Base-by-base conservation (phyloP, 37 sponge, comb jelly and placozoan species). In the Corticium candelabrum region DNA sequence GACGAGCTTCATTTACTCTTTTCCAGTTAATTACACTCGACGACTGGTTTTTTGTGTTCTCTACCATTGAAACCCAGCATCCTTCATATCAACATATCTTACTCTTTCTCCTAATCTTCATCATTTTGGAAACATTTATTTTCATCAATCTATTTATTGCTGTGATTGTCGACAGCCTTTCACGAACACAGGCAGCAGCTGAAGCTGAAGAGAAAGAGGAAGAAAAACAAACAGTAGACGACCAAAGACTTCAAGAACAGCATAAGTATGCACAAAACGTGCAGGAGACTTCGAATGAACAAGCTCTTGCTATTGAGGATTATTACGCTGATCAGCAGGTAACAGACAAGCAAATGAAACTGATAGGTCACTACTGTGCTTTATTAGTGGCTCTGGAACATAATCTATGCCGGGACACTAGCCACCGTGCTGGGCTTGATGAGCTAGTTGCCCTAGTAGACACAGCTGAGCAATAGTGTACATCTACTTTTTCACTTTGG, bases 11-110 rank as follows among this genome's bases (percentile, higher is more conserved):
- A 38, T 83, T 87, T 76, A 94, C 90, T 15, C 84, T 87, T 29
- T 94, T 94, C 75, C 95, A 94, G 69, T 82, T 94, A 32, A 74
- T 94, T 37, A 94, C 95, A 35, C 88, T 94, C 34, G 95, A 94
- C 74, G 95, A 94, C 80, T 94, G 95, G 95, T 90, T 80, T 80
- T 77, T 76, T 39, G 89, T 90, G 80, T 94, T 86, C 76, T 75
- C 82, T 37, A 81, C 82, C 69, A 81, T 89, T 7, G 38, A 39
- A 31, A 41, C 86, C 35, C 73, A 79, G 0, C 68, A 86, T 76
- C 40, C 82, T 81, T 87, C 67, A 7, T 82, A 87, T 71, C 80
- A 81, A 73, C 93, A 92, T 82, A 92, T 92, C 56, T 68, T 92
- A 68, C 15, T 88, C 40, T 92, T 85, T 41, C 82, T 92, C 31